A percentile compares a stretch with the other conserved stretches of the same genome.
Conservation (phyloP, 2,113 vertebrate species). For the Anarrhichthys ocellatus region DNA sequence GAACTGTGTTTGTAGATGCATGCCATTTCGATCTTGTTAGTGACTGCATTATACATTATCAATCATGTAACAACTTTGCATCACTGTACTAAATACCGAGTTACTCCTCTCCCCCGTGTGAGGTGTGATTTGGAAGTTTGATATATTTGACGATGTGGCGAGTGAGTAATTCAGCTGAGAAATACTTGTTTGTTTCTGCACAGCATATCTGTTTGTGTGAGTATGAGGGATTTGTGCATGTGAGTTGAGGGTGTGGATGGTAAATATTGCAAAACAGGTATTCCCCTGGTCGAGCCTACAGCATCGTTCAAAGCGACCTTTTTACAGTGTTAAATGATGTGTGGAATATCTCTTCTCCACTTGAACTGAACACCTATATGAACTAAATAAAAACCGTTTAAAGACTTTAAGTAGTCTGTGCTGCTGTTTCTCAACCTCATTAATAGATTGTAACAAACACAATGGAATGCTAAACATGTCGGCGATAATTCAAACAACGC, state of each 20-base stretch:
- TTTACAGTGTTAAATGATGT: slow-evolving; percentile 24
- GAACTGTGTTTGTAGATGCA: slow-evolving; percentile 51
- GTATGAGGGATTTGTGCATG: neutral
- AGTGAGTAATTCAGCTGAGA: neutral
- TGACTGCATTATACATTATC: slow-evolving; percentile 12
- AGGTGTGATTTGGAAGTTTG: neutral
- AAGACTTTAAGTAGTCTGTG: neutral
- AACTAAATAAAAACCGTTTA: slow-evolving; percentile 32
- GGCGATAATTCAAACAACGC: neutral
- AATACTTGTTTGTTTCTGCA: neutral
- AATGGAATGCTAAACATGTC: neutral
- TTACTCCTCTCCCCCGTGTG: neutral
- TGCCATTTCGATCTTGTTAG: slow-evolving; percentile 34
- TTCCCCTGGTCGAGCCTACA: neutral
- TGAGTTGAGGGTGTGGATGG: neutral
- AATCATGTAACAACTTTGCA: neutral
- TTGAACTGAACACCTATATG: slow-evolving; percentile 2
- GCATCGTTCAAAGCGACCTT: neutral
- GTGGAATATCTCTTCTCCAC: neutral
- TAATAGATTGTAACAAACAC: neutral
- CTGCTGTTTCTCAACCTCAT: neutral
- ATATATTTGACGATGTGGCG: neutral
- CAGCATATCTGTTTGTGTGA: neutral
- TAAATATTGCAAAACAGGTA: neutral
- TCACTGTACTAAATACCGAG: neutral